A percentile compares a stretch with the other conserved stretches of the same genome.
Evolutionary conservation across 23 tunicate species (phyloP).

Genomic region (Trididemnum clinides): DNA sequence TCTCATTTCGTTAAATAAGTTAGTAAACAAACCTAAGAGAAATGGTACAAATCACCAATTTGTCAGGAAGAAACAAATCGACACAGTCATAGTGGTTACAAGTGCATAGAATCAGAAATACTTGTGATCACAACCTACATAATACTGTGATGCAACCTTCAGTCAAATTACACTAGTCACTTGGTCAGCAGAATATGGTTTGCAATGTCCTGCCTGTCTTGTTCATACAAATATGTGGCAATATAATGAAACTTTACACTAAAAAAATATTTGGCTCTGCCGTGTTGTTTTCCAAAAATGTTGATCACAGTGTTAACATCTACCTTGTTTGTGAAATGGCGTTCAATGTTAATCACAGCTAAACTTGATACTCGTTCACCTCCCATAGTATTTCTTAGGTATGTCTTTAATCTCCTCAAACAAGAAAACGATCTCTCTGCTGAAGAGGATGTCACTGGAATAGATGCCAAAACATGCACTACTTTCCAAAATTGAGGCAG

Average conservation of each 20-base stretch:
- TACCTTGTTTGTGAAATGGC: neutral
- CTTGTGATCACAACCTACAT: too few species aligned
- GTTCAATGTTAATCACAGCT: constrained; percentile 14
- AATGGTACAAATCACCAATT: too few species aligned
- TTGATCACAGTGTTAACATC: neutral
- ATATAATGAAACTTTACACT: neutral
- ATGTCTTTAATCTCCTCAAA: constrained; percentile 34
- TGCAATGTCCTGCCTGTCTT: too few species aligned
- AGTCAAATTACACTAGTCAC: too few species aligned
- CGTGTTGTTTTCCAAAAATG: constrained; percentile 12
- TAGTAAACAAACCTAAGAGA: too few species aligned
- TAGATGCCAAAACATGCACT: neutral
- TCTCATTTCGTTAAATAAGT: too few species aligned
- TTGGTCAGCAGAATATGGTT: too few species aligned
- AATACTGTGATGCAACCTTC: too few species aligned
- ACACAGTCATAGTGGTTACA: too few species aligned
- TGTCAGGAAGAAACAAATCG: too few species aligned
- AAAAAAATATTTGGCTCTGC: constrained; percentile 8
- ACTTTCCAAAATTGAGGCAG: constrained; percentile 23
- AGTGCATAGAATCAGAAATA: too few species aligned
- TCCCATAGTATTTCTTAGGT: constrained; percentile 7
- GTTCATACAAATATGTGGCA: too few species aligned
- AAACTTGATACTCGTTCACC: constrained; percentile 6
- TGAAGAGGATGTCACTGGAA: constrained; percentile 21
- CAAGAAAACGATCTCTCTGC: constrained; percentile 33